These are phyloP conservation scores for Callinectes sapidus DNA, from an alignment of 2,888 invertebrate genomes.

Conservation along the genomic window DNA sequence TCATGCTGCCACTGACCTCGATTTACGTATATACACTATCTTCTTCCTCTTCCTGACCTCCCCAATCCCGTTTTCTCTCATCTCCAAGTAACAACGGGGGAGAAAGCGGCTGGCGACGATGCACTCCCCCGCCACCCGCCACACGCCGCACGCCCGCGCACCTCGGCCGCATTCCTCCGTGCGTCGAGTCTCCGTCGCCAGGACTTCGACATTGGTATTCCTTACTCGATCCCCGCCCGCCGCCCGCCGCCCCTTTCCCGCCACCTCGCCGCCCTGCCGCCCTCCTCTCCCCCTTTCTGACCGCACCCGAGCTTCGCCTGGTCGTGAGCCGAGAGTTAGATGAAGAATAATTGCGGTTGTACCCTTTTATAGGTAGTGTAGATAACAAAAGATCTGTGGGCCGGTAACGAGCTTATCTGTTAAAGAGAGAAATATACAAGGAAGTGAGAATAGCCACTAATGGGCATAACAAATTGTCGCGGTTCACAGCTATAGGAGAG, in stretches of 20 bases:
- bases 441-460: constrained; percentile 8
- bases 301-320: background rate
- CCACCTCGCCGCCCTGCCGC: background rate
- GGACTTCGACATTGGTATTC: background rate
- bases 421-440: constrained; percentile 37
- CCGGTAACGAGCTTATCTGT: background rate
- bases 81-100: constrained; percentile 9
- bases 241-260: background rate
- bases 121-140: constrained; percentile 26
- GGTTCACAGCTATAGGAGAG: background rate
- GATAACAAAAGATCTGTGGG: constrained; percentile 7
- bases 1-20: constrained; percentile 21
- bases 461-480: background rate
- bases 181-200: background rate
- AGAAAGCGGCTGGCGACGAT: constrained; percentile 12
- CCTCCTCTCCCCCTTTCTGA: background rate
- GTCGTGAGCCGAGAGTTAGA: constrained; percentile 23
- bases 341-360: constrained; percentile 8
- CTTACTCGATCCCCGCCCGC: background rate
- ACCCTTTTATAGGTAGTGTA: background rate
- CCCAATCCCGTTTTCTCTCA: constrained; percentile 16
- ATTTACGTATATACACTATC: background rate
- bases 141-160: constrained; percentile 2
- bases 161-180: constrained; percentile 10
- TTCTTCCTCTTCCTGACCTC: constrained; percentile 35